Evolutionary conservation across 2,888 invertebrate species (phyloP), one percentile per base, ranked within the genome.

Genomic region (Chrysina gloriosa): DNA sequence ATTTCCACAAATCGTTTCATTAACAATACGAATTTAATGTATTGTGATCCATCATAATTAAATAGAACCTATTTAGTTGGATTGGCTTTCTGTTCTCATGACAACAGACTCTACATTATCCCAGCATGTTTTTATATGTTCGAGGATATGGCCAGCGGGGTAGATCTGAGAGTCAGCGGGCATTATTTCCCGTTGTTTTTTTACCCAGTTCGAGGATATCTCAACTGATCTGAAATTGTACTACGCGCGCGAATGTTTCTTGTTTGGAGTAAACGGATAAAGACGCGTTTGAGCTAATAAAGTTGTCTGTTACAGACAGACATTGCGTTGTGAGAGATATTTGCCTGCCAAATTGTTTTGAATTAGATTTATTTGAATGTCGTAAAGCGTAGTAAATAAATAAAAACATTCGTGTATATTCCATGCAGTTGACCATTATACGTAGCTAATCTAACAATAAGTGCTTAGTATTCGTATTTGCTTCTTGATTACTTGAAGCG

Each of bases 141-240:
- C 74, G 71, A 73, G 76, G 75, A 77, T 75, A 74, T 72, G 77
- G 75, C 72, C 78, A 78, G 78, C 78, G 72, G 77, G 77, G 75
- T 71, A 72, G 75, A 73, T 70, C 71, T 72, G 72, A 67, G 70
- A 70, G 75, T 64, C 78, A 58, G 72, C 74, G 71, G 78, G 77
- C 71, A 67, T 71, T 73, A 73, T 75, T 75, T 76, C 75, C 76
- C 74, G 73, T 73, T 70, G 72, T 74, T 74, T 61, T 39, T 61
- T 61, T 27, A 61, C 58, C 42, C 58, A 61, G 27, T 42, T 61
- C 58, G 42, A 25, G 42, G 58, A 61, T 61, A 61, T 42, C 58
- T 42, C 42, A 45, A 61, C 58, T 25, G 16, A 61, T 61, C 58
- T 61, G 39, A 27, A 61, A 61, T 61, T 61, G 42, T 42, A 45